Conservation (phyloP, 2,797 vertebrate genomes). For the Anolis apletophallus region DNA sequence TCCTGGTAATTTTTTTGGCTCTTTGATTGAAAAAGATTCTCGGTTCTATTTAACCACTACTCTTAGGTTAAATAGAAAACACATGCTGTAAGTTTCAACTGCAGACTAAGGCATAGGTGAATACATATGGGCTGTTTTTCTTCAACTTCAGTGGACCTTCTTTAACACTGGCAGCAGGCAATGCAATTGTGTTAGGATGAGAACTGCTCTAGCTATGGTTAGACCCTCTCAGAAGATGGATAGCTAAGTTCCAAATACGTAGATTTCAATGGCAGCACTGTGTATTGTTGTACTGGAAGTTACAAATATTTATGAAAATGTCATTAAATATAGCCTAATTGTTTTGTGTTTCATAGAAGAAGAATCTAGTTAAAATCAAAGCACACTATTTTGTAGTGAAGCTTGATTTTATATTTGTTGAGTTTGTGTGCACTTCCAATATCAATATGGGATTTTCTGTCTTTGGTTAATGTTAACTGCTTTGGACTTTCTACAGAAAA, state of each 20-base stretch:
- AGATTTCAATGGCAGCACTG: not conserved
- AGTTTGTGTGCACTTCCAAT: not conserved
- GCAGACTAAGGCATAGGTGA: not conserved
- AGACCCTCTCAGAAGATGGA: not conserved
- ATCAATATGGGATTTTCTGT: not conserved
- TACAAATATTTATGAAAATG: not conserved
- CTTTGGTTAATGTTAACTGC: not conserved
- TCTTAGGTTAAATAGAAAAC: not conserved
- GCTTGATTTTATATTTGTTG: too few relatives aligned
- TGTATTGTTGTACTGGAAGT: not conserved
- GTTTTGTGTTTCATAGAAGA: not conserved
- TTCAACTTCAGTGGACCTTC: not conserved
- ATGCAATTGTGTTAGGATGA: not conserved
- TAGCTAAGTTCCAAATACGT: not conserved
- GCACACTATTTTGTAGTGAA: too few relatives aligned
- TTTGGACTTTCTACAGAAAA: not conserved
- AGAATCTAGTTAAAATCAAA: not conserved
- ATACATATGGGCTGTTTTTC: not conserved
- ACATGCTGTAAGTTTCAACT: not conserved
- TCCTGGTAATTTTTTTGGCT: too few relatives aligned
- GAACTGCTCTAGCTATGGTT: not conserved
- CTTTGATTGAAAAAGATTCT: too few relatives aligned
- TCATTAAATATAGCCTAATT: not conserved
- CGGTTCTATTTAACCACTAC: not conserved
- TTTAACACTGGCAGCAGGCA: not conserved